Percentiles rank a stretch among this genome's conserved stretches.
These are phyloP conservation scores for Ceratoteleas bidentatus DNA, from an alignment of 1,140 invertebrate species.

Conservation along the genomic window DNA sequence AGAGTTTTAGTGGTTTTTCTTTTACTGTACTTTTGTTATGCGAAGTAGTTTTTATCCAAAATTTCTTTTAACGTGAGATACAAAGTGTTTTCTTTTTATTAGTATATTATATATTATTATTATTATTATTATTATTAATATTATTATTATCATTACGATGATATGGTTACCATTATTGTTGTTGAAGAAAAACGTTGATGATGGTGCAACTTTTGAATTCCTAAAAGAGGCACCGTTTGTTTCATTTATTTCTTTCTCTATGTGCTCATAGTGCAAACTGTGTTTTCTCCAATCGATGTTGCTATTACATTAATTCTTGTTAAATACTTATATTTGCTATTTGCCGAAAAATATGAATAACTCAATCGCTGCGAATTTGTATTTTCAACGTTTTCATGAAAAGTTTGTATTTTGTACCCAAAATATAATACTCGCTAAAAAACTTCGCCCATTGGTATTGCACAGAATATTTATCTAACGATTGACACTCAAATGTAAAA, in stretches of 20 bases:
- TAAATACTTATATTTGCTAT: conserved; percentile 79
- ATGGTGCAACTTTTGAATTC: conserved; percentile 35
- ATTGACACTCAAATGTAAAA: too few relatives aligned
- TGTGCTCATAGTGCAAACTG: conserved; percentile 62
- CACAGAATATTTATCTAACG: too few relatives aligned
- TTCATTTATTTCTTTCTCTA: conserved; percentile 49
- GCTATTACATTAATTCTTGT: conserved; percentile 77
- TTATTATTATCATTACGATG: conserved; percentile 33
- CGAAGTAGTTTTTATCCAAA: conserved; percentile 40
- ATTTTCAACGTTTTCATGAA: too few relatives aligned
- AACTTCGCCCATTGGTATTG: too few relatives aligned
- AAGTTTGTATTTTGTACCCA: too few relatives aligned
- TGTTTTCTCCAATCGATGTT: conserved; percentile 71
- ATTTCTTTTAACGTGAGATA: conserved; percentile 41
- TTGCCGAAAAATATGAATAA: conserved; percentile 75
- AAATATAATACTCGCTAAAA: too few relatives aligned
- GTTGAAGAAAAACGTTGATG: conserved; percentile 58
- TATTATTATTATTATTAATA: conserved; percentile 10
- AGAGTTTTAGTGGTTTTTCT: conserved; percentile 50
- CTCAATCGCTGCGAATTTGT: conserved; percentile 68
- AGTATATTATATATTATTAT: too few relatives aligned
- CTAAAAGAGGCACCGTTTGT: conserved; percentile 36
- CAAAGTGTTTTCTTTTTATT: conserved; percentile 43
- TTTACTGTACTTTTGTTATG: conserved; percentile 27
- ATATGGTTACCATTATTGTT: conserved; percentile 68